Base-by-base conservation (phyloP, 2,113 vertebrate species). In the Ammospiza nelsoni region DNA sequence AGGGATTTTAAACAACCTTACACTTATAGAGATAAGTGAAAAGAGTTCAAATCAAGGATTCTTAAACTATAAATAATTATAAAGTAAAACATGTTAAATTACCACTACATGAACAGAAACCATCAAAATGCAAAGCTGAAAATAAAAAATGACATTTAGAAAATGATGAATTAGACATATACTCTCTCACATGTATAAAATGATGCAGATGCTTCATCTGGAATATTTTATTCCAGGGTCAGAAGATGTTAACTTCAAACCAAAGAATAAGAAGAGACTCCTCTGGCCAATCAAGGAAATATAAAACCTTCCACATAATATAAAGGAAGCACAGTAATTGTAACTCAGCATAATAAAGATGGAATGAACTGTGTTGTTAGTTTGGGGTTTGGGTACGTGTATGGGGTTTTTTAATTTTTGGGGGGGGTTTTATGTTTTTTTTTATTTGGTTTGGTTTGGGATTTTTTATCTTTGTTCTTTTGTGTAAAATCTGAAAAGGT, bases 291-390 rank as follows among this genome's bases (percentile, higher is more conserved):
- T 11, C 19, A 81, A 73, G 13, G 6, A 84, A 77, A 66, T 46
- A 58, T 4, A 81, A 79, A 92, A n/a, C 1, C 4, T 3, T 0
- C 5, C 44, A 72, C 16, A 35, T 35, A 51, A 33, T 4, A 76
- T 17, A 76, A 91, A 86, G 14, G 10, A 43, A 72, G 5, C 6
- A 61, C 8, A 25, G 2, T 31, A 51, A 16, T 57, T 65, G 27
- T 1, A 73, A 61, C 3, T 52, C 9, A 57, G 3, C 4, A 19
- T 43, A 61, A 69, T 41, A 65, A 65, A 73, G 6, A 52, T 20
- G 2, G 12, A 71, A 7, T 49, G 1, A 80, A 51, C 9, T 27
- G 12, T 1, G 3, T 23, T n/a, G 5, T 35, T 21, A 2, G 0
- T 37, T 79, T 35, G 19, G 43, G 6, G 15, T 76, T 37, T 31